Evolutionary conservation across 2,113 vertebrate species (phyloP).

Genomic region (Rhinopomastus cyanomelas): DNA sequence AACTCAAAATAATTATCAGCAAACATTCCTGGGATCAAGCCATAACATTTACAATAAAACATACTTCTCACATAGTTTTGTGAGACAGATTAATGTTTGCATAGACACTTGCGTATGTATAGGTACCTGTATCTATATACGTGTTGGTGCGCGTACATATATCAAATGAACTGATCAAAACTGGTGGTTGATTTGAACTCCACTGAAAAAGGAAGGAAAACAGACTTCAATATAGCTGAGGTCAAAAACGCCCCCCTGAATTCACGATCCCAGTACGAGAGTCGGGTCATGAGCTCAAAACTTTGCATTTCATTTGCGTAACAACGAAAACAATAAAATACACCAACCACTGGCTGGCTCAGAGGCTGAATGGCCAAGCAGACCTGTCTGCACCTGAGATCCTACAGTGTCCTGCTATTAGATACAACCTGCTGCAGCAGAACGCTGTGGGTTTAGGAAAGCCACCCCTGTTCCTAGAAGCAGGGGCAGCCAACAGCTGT

Average conservation of each 20-base stretch:
- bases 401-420: background rate
- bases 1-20: background rate
- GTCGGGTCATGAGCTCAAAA: background rate
- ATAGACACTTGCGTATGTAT: rapidly evolving
- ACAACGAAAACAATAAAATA: background rate
- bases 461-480: background rate
- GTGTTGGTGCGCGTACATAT: no score
- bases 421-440: background rate
- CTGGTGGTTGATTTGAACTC: background rate
- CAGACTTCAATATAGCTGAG: background rate
- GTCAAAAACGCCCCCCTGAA: background rate
- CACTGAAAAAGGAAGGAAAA: background rate
- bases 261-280: background rate
- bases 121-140: no score
- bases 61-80: background rate
- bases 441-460: background rate
- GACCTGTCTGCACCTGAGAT: background rate
- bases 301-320: background rate
- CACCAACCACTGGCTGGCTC: background rate
- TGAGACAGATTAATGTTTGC: background rate
- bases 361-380: background rate
- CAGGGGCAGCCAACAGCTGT: background rate
- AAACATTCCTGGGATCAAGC: background rate
- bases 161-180: background rate
- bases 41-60: background rate